phyloP scores from a whole-genome alignment of 2,888 invertebrate species.

The Reticulitermes lucifugus region DNA sequence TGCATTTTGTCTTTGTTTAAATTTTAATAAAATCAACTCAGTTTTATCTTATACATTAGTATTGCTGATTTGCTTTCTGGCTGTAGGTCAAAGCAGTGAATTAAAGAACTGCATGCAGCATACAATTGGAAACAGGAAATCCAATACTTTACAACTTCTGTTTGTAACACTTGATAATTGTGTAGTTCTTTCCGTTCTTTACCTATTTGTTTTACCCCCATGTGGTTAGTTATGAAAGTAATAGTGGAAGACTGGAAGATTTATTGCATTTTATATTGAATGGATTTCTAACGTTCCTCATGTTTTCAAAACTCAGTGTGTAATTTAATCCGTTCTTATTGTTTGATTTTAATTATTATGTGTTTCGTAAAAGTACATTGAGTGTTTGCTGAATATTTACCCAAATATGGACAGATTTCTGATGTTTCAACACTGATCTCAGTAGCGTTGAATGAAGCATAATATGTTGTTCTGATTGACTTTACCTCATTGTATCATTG shows the following conservation, averaged over 20 bases:
- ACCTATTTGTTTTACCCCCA: background rate
- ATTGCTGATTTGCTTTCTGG: no score
- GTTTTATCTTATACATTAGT: no score
- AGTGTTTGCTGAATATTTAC: background rate
- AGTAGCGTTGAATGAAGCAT: background rate
- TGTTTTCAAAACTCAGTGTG: background rate
- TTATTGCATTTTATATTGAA: background rate
- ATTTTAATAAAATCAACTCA: no score
- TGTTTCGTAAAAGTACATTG: background rate
- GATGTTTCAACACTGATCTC: background rate
- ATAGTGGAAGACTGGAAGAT: background rate
- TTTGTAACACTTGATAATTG: background rate
- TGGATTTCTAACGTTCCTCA: background rate
- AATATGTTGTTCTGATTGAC: no score
- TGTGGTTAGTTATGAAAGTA: background rate
- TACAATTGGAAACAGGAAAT: background rate
- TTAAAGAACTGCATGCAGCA: background rate
- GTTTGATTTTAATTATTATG: slow-evolving; percentile 6
- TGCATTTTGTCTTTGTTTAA: no score
- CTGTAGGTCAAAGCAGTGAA: no score
- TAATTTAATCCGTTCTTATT: background rate
- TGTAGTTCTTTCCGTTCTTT: background rate
- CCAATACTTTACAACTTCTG: background rate
- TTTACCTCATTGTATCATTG: no score
- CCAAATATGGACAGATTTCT: background rate